Conservation (phyloP, 2,113 vertebrate species). For the Planiliza haematocheilus region DNA sequence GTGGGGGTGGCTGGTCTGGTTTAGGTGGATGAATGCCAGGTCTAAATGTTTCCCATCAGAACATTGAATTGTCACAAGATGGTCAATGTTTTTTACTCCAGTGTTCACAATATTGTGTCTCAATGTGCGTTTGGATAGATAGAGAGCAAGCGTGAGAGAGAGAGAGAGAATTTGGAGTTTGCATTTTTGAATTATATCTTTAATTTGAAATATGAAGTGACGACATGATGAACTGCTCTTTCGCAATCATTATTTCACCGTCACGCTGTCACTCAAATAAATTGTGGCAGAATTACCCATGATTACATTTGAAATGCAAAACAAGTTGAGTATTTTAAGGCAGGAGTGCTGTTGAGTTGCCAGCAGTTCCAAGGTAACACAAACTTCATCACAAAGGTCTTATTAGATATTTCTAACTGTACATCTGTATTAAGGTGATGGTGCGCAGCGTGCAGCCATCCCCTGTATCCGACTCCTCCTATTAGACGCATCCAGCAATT, state of each 20-base stretch:
- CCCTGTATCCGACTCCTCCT: slow-evolving; percentile 29
- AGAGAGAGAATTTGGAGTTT: neutral
- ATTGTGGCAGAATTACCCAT: slow-evolving; percentile 71
- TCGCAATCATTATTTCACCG: slow-evolving; percentile 55
- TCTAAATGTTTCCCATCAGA: too few species aligned
- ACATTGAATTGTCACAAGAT: too few species aligned
- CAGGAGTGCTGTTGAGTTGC: slow-evolving; percentile 41
- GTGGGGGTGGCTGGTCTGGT: too few species aligned
- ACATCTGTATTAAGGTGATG: slow-evolving; percentile 57
- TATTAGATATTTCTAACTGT: slow-evolving; percentile 67
- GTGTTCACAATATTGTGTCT: too few species aligned
- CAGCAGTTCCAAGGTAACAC: slow-evolving; percentile 44
- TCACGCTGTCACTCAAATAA: slow-evolving; percentile 77
- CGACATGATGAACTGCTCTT: slow-evolving; percentile 61
- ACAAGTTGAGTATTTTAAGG: slow-evolving; percentile 54
- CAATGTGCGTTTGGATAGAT: too few species aligned
- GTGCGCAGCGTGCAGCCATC: slow-evolving; percentile 46
- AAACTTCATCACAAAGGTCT: slow-evolving; percentile 57
- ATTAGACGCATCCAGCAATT: slow-evolving; percentile 66
- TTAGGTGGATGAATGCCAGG: too few species aligned
- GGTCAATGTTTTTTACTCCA: too few species aligned
- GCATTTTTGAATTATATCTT: slow-evolving; percentile 37
- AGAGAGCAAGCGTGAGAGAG: too few species aligned
- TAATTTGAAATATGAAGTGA: slow-evolving; percentile 43
- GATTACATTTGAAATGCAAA: slow-evolving; percentile 85